Conservation (phyloP, 2,113 vertebrate species). For the Narcine bancroftii region DNA sequence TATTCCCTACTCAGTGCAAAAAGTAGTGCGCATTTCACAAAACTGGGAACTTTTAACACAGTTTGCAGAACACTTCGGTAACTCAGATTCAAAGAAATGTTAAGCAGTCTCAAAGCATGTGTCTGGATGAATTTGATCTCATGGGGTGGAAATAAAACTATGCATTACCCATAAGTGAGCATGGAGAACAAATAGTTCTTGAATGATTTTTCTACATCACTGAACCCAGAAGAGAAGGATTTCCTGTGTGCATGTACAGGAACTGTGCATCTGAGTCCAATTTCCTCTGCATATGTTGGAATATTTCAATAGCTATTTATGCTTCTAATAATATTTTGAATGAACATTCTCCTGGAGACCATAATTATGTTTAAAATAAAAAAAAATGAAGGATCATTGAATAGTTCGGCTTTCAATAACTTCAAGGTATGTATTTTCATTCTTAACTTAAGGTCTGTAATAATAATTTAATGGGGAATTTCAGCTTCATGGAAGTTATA, state of each 20-base stretch:
- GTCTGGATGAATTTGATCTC: neutral
- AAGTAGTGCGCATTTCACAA: neutral
- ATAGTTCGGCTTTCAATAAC: neutral
- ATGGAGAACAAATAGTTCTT: neutral
- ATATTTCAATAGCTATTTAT: neutral
- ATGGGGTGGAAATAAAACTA: neutral
- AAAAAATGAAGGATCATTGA: neutral
- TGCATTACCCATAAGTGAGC: neutral
- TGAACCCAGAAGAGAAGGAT: neutral
- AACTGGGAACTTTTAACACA: neutral
- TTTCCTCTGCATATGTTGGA: neutral
- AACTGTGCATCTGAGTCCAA: neutral
- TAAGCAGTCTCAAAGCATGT: neutral
- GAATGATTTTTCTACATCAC: neutral
- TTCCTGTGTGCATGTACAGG: neutral
- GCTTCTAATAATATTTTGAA: neutral
- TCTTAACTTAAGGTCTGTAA: neutral
- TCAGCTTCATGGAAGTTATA: conserved; percentile 9
- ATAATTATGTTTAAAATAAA: neutral
- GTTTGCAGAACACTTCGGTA: too few relatives aligned
- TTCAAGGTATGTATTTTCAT: neutral
- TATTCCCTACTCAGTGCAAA: neutral
- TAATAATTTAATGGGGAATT: neutral
- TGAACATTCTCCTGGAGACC: neutral
- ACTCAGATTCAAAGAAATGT: neutral